Conservation (phyloP, 1,140 invertebrate genomes). For the roundworm (Caenorhabditis elegans) region DNA sequence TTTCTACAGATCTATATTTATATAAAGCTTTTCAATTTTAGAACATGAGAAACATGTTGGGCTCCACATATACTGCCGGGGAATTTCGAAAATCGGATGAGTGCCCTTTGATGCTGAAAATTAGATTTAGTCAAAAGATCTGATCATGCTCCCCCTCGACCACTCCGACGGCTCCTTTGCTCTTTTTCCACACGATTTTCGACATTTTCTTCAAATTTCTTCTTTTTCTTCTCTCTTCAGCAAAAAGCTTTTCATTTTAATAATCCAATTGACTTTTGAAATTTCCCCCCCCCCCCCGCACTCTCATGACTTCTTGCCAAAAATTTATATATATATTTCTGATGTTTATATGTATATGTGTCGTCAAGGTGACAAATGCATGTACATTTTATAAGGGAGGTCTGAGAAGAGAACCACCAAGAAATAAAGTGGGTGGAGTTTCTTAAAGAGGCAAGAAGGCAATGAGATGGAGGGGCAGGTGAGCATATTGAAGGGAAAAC, state of each 20-base stretch:
- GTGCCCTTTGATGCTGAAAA: constrained; percentile 18
- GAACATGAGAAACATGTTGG: too few relatives aligned
- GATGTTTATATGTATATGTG: neutral
- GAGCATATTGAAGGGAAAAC: neutral
- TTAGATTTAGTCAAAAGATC: neutral
- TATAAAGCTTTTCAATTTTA: too few relatives aligned
- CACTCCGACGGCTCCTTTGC: neutral
- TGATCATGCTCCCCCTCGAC: neutral
- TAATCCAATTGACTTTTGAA: neutral
- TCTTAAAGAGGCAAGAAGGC: neutral
- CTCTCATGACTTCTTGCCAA: too few relatives aligned
- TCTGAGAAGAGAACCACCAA: neutral
- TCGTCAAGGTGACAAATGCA: constrained; percentile 20
- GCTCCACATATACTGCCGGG: neutral
- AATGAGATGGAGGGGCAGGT: neutral
- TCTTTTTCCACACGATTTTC: neutral
- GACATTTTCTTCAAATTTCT: neutral
- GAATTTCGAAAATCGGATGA: neutral
- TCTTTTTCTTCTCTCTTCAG: neutral
- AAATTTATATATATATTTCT: neutral
- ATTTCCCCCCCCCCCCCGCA: too few relatives aligned
- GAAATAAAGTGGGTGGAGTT: neutral
- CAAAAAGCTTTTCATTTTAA: too few relatives aligned
- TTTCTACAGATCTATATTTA: too few relatives aligned
- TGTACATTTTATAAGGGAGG: neutral